Conservation (phyloP, 2,113 vertebrate genomes). For the Antechinus stuartii region DNA sequence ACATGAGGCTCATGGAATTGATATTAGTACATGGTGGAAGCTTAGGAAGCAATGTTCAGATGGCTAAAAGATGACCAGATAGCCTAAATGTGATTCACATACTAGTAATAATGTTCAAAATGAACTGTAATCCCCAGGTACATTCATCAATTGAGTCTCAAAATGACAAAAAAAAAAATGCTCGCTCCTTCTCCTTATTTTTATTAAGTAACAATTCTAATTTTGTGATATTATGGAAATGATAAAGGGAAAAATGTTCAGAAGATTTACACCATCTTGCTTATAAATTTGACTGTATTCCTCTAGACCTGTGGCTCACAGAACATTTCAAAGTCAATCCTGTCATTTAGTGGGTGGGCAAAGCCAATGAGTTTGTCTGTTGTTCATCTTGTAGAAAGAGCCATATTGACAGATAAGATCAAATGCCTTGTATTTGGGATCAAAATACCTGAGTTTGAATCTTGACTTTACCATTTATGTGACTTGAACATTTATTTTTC, state of each 20-base stretch:
- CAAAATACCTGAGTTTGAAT: not conserved
- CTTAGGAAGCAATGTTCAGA: constrained; percentile 30
- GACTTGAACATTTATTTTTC: not conserved
- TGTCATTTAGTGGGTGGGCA: constrained; percentile 56
- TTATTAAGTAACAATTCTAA: not conserved
- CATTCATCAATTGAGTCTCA: constrained; percentile 41
- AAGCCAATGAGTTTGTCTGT: constrained; percentile 26
- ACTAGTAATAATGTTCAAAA: not conserved
- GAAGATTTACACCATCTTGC: not conserved
- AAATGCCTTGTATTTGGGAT: not conserved
- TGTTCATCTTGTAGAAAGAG: not conserved
- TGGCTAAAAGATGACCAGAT: not conserved
- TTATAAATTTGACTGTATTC: not conserved
- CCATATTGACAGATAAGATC: not conserved
- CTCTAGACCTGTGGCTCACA: constrained; percentile 22
- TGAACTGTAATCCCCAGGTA: constrained; percentile 10
- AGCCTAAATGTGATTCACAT: constrained; percentile 6
- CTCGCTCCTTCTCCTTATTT: not conserved
- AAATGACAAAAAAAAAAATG: constrained; percentile 13
- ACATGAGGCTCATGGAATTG: constrained; percentile 11
- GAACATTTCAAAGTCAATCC: constrained; percentile 32
- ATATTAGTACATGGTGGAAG: not conserved
- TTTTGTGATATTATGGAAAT: not conserved
- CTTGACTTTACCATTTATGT: not conserved
- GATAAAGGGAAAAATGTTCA: not conserved